Percentiles rank a stretch among this genome's conserved stretches.
phyloP scores from a whole-genome alignment of 2,888 invertebrate species.

The Andrena marginata region DNA sequence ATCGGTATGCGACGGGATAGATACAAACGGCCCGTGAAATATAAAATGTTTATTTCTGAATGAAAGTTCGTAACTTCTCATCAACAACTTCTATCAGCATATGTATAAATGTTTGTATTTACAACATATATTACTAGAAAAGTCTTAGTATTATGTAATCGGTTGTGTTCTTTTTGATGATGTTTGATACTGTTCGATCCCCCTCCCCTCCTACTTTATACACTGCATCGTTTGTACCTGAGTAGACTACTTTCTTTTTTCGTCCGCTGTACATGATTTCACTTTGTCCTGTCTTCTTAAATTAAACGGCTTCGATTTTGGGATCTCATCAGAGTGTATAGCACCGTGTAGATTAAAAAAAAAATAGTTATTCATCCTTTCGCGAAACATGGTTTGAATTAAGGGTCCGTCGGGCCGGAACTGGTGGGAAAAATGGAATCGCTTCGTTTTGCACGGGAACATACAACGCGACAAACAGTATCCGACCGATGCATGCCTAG shows the following conservation, averaged over 20 bases:
- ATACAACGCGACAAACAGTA: conserved; percentile 40
- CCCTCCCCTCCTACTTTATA: conserved; percentile 40
- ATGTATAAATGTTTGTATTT: conserved; percentile 71
- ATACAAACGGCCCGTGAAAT: conserved; percentile 45
- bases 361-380: conserved; percentile 21
- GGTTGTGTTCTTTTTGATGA: conserved; percentile 43
- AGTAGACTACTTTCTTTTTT: conserved; percentile 64
- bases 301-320: conserved; percentile 23
- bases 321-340: conserved; percentile 29
- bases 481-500: conserved; percentile 34
- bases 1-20: background rate
- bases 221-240: conserved; percentile 66
- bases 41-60: conserved; percentile 61
- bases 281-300: conserved; percentile 22
- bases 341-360: conserved; percentile 35
- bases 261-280: conserved; percentile 31
- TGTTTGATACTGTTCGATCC: conserved; percentile 46
- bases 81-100: conserved; percentile 67
- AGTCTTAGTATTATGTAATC: conserved; percentile 52
- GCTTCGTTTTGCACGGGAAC: conserved; percentile 41
- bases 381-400: conserved; percentile 18
- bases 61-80: conserved; percentile 52
- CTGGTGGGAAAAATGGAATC: conserved; percentile 50
- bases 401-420: conserved; percentile 3
- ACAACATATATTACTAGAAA: conserved; percentile 70